Conservation (phyloP, 2,113 vertebrate genomes). For the Psophia crepitans region DNA sequence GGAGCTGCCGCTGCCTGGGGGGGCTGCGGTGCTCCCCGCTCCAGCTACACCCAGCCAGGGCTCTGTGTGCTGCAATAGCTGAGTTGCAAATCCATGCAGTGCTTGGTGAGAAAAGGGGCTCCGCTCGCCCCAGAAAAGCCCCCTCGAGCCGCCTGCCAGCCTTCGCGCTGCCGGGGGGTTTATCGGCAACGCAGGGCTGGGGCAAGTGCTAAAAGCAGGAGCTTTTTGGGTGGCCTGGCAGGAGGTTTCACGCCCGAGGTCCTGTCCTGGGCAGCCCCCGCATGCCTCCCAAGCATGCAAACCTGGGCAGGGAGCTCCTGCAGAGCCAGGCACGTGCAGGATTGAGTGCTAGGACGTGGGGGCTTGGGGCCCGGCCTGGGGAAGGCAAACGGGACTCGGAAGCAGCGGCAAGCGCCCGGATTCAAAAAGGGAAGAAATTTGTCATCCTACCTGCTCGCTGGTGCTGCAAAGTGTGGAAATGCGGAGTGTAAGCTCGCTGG, state of each 20-base stretch:
- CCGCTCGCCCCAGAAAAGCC: neutral
- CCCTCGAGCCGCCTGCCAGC: neutral
- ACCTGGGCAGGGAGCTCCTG: neutral
- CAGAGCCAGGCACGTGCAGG: neutral
- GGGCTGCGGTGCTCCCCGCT: neutral
- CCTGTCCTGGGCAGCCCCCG: rapidly evolving
- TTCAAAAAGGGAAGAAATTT: neutral
- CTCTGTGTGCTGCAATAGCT: slow-evolving; percentile 1
- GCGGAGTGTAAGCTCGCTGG: rapidly evolving
- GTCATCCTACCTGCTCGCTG: neutral
- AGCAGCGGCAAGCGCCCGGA: rapidly evolving
- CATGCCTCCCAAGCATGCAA: neutral
- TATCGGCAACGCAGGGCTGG: rapidly evolving
- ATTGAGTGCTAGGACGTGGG: neutral
- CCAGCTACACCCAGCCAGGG: neutral
- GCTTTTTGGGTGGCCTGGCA: neutral
- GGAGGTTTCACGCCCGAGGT: neutral
- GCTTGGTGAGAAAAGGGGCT: neutral
- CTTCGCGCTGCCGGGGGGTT: rapidly evolving
- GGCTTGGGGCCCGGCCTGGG: neutral
- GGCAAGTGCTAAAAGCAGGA: neutral
- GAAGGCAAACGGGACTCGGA: neutral
- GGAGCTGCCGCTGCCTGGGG: neutral
- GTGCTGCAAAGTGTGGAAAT: neutral
- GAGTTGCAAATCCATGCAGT: neutral